Percentiles rank a stretch among this genome's conserved stretches.
Evolutionary conservation across 2,797 vertebrate species (phyloP).

Genomic region (Poecilia velifera): DNA sequence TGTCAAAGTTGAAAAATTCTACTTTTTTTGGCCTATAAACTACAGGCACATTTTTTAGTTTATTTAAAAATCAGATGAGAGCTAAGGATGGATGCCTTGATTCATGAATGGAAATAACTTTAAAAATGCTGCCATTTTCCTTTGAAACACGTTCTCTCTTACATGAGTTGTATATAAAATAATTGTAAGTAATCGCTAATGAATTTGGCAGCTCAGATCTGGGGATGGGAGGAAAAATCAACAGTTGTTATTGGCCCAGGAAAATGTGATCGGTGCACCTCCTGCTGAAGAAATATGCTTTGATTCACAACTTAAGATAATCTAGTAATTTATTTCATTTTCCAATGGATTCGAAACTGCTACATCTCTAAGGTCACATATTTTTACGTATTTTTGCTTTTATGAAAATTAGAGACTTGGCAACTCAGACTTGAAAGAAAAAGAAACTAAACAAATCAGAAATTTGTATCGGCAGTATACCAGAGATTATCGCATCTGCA

Average conservation of each 20-base stretch:
- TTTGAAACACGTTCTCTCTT: neutral
- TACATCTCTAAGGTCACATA: neutral
- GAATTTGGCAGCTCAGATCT: neutral
- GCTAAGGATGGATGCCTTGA: neutral
- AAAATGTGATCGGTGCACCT: neutral
- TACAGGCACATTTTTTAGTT: neutral
- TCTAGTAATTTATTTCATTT: neutral
- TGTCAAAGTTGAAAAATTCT: neutral
- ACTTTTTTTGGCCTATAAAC: neutral
- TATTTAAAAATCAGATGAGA: neutral
- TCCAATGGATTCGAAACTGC: neutral
- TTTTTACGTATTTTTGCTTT: neutral
- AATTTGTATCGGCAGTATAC: neutral
- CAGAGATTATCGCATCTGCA: neutral
- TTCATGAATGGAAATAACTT: neutral
- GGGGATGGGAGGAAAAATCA: neutral
- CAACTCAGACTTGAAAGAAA: neutral
- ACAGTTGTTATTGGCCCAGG: neutral
- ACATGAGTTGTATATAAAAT: neutral
- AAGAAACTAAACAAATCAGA: neutral
- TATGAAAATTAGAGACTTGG: neutral
- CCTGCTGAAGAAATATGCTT: neutral
- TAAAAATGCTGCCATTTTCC: neutral
- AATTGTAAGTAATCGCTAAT: neutral
- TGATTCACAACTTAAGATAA: neutral